Percentiles rank a stretch among this genome's conserved stretches.
Conservation (phyloP, 2,888 invertebrate species). For the Tachina lurida region DNA sequence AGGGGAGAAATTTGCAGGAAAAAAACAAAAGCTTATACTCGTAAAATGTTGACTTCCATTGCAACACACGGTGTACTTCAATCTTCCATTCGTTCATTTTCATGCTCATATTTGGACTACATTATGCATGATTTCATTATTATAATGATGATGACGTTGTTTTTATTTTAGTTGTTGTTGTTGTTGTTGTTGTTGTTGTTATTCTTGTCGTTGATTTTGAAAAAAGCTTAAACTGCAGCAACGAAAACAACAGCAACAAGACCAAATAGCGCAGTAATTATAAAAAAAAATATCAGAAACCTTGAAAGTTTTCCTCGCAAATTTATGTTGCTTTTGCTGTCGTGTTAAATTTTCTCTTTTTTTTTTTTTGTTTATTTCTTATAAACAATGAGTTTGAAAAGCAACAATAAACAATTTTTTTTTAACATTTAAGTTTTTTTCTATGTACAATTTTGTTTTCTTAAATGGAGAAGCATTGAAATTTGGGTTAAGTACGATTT, state of each 20-base stretch:
- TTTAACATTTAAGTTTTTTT: conserved; percentile 47
- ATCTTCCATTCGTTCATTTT: conserved; percentile 6
- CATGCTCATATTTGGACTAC: conserved; percentile 51
- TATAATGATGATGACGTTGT: conserved; percentile 51
- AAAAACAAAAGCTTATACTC: neutral
- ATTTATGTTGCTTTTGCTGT: conserved; percentile 37
- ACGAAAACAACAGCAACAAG: conserved; percentile 20
- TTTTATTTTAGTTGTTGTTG: conserved; percentile 9
- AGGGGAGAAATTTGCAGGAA: neutral
- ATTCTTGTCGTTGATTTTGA: conserved; percentile 19
- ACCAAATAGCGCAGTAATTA: conserved; percentile 65
- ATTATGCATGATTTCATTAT: conserved; percentile 68
- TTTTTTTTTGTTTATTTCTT: conserved; percentile 52
- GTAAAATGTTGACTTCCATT: conserved; percentile 48
- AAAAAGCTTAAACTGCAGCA: conserved; percentile 12
- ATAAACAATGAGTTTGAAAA: conserved; percentile 59
- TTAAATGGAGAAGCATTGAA: conserved; percentile 14
- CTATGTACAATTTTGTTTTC: neutral
- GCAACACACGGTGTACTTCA: conserved; percentile 23
- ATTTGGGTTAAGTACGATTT: conserved; percentile 60
- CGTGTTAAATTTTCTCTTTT: neutral
- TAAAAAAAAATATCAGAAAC: conserved; percentile 49
- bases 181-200: conserved; percentile 24
- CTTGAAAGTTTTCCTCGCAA: conserved; percentile 63
- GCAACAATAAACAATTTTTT: conserved; percentile 53